These are phyloP conservation scores for Pseudobourletiella spinata DNA, from an alignment of 1,140 invertebrate species.

Conservation along the genomic window DNA sequence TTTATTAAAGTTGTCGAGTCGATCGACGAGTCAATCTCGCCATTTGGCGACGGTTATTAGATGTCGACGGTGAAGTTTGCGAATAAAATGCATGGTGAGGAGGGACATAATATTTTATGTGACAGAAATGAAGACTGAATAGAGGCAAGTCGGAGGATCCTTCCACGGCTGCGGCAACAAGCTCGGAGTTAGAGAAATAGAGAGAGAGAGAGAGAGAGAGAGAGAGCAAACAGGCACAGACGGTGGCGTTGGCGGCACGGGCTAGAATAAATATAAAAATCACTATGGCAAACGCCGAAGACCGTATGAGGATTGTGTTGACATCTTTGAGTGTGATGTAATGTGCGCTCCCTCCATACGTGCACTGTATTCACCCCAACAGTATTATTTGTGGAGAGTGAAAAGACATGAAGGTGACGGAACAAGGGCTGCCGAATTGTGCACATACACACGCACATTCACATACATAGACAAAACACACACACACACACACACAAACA, in stretches of 20 bases:
- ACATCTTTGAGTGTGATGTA: neutral
- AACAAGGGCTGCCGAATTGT: neutral
- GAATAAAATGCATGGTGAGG: constrained; percentile 5
- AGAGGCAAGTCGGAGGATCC: too few species aligned
- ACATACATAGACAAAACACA: too few species aligned
- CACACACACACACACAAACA: too few species aligned
- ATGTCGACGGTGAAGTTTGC: constrained; percentile 7
- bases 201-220: too few species aligned
- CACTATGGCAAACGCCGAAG: too few species aligned
- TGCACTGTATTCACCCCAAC: neutral
- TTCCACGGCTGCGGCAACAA: too few species aligned
- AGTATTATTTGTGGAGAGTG: neutral
- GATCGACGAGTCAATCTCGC: constrained; percentile 7
- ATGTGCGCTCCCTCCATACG: neutral
- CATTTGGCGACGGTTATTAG: constrained; percentile 8
- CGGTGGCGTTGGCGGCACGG: too few species aligned
- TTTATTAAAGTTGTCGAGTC: constrained; percentile 9
- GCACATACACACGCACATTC: too few species aligned
- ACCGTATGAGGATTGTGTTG: neutral
- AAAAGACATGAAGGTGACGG: constrained; percentile 8
- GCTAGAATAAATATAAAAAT: neutral
- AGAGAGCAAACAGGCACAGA: neutral
- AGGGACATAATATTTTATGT: constrained; percentile 7
- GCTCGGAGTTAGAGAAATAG: too few species aligned
- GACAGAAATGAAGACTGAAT: constrained; percentile 2